Evolutionary conservation across 2,113 vertebrate genomes (phyloP), one percentile per base, ranked within the genome.

Genomic region (Carassius auratus): DNA sequence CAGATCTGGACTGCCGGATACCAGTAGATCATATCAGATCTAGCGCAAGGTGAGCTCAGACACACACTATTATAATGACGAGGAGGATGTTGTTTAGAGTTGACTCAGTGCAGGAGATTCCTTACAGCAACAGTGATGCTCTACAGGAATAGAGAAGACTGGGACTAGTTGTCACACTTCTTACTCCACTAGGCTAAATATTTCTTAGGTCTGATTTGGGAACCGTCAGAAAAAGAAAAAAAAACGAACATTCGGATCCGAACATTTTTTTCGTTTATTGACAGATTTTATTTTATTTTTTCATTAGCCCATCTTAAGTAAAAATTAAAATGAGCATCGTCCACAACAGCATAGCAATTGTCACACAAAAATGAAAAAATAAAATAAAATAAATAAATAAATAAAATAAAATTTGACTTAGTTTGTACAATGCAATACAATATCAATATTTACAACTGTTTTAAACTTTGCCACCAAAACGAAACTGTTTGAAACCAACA

Each of bases 11-110:
- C 50, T 21, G 64, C 17, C 64, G 45, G 80, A 82, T 81, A 42
- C 30, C 48, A 36, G 30, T 38, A 73, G 81, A 73, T 83, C 81
- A 57, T 17, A 42, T 55, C 81, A 42, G 81, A 59, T 83, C 81
- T 26, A 59, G 48, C 30, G 36, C 81, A 83, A 73, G 66, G 81
- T 73, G 17, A n/a, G 50, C 30, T 57, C 26, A 21, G 19, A 69
- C 36, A 71, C 79, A 36, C 33, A 59, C 21, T 36, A 6, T n/a
- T 48, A 19, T 17, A 15, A 38, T 33, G 26, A 57, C 21, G 30
- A 68, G 21, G n/a, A 6, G 68, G 30, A 48, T 81, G 78, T 13
- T 48, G 19, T 21, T 38, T n/a, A 48, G 78, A 81, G 36, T 81
- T 81, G 26, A 30, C n/a, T 45, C n/a, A 3, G 6, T 42, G 19